A percentile compares a stretch with the other conserved stretches of the same genome.
Evolutionary conservation across 2,797 vertebrate genomes (phyloP).

Genomic region (Sebastes goodei): DNA sequence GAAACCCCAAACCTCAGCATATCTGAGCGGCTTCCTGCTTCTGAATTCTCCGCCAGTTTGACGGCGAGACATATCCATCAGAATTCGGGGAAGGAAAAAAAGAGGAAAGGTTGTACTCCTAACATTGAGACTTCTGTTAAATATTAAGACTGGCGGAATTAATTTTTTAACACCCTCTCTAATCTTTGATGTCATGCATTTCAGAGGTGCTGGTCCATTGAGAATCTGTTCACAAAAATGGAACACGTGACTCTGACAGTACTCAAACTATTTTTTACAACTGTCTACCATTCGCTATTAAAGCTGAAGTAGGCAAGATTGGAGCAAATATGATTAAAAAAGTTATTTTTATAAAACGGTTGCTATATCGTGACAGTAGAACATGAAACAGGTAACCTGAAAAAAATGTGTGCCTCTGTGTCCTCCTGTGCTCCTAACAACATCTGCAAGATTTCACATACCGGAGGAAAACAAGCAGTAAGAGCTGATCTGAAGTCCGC

Average conservation of each 20-base stretch:
- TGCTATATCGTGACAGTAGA: too few relatives aligned
- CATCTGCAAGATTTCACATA: too few relatives aligned
- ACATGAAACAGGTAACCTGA: too few relatives aligned
- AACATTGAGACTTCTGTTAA: conserved; percentile 65
- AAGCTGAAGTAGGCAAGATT: too few relatives aligned
- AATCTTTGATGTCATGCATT: conserved; percentile 55
- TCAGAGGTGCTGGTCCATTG: conserved; percentile 25
- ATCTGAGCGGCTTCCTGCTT: conserved; percentile 10
- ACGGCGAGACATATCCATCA: conserved; percentile 42
- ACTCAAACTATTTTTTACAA: neutral
- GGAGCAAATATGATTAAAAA: too few relatives aligned
- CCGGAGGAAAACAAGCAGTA: too few relatives aligned
- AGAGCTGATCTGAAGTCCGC: too few relatives aligned
- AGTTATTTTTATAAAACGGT: too few relatives aligned
- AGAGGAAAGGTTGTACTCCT: conserved; percentile 48
- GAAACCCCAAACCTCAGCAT: conserved; percentile 25
- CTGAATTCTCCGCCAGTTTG: conserved; percentile 19
- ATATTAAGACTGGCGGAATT: conserved; percentile 68
- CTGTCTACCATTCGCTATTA: neutral
- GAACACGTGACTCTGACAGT: conserved; percentile 12
- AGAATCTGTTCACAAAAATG: conserved; percentile 21
- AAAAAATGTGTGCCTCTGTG: too few relatives aligned
- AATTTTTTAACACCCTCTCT: conserved; percentile 59
- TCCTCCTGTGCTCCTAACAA: too few relatives aligned
- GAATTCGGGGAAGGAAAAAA: conserved; percentile 18